Conservation (phyloP, 1,140 invertebrate genomes). For the Brachionus paranguensis region DNA sequence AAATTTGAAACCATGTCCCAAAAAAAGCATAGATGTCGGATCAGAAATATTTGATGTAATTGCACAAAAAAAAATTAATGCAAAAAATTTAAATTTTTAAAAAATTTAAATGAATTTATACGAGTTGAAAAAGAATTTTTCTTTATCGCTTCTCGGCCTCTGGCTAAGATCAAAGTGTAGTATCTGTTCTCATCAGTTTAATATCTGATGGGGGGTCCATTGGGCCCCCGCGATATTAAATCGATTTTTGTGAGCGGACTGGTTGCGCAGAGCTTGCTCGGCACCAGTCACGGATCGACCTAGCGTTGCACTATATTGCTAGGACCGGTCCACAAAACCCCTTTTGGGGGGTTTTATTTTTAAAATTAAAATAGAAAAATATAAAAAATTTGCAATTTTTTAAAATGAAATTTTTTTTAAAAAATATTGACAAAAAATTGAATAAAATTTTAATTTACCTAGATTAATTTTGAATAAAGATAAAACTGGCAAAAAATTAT, state of each 20-base stretch:
- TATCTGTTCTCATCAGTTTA: slow-evolving; percentile 38
- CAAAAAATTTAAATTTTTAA: neutral
- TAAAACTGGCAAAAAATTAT: no score
- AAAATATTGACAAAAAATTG: no score
- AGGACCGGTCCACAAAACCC: slow-evolving; percentile 20
- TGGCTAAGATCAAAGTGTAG: slow-evolving; percentile 37
- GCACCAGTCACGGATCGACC: slow-evolving; percentile 33
- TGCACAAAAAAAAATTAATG: neutral
- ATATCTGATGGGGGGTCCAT: slow-evolving; percentile 34
- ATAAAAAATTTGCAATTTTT: no score
- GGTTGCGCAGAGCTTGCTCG: slow-evolving; percentile 36
- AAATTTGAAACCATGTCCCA: neutral
- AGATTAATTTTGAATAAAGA: no score
- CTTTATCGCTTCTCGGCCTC: slow-evolving; percentile 33
- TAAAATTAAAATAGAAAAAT: neutral
- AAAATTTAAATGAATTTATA: neutral
- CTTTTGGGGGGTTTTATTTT: neutral
- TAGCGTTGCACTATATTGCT: neutral
- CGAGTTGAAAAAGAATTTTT: neutral
- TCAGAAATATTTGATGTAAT: neutral
- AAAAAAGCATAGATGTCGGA: neutral
- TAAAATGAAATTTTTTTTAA: no score
- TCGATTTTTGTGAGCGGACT: slow-evolving; percentile 32
- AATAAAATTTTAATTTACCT: no score
- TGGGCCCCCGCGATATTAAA: slow-evolving; percentile 30